Conservation (phyloP, 2,113 vertebrate species). For the Amazona guildingii region DNA sequence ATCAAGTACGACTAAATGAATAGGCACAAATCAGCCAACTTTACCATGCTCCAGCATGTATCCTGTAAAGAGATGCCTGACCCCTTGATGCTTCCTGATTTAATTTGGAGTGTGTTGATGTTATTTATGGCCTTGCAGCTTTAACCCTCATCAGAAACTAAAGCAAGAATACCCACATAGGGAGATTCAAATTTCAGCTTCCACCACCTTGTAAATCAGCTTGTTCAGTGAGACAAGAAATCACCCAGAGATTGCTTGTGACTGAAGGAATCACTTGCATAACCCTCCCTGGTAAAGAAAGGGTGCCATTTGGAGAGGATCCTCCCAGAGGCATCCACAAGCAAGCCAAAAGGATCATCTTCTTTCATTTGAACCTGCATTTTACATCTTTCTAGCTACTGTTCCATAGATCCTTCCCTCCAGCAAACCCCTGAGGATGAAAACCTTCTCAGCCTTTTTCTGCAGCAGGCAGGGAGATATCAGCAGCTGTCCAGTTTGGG, state of each 20-base stretch:
- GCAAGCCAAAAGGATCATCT: neutral
- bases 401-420: neutral
- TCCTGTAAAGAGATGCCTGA: neutral
- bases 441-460: constrained; percentile 50
- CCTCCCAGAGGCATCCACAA: accelerated
- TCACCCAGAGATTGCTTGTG: neutral
- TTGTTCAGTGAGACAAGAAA: neutral
- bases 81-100: neutral
- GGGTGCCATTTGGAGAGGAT: neutral
- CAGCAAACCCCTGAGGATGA: constrained; percentile 42
- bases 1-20: constrained; percentile 5
- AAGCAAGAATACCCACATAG: neutral
- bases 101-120: neutral
- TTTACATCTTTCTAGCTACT: neutral
- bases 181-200: neutral
- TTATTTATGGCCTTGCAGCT: constrained; percentile 9
- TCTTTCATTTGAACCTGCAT: neutral
- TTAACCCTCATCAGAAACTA: constrained; percentile 1
- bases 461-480: neutral
- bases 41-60: neutral
- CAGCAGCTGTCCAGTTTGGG: constrained; percentile 6
- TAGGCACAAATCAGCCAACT: neutral
- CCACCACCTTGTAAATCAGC: neutral
- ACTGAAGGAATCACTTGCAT: neutral
- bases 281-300: neutral